Base-by-base conservation (phyloP, 1,140 invertebrate species). In the Rhizoglyphus robini region DNA sequence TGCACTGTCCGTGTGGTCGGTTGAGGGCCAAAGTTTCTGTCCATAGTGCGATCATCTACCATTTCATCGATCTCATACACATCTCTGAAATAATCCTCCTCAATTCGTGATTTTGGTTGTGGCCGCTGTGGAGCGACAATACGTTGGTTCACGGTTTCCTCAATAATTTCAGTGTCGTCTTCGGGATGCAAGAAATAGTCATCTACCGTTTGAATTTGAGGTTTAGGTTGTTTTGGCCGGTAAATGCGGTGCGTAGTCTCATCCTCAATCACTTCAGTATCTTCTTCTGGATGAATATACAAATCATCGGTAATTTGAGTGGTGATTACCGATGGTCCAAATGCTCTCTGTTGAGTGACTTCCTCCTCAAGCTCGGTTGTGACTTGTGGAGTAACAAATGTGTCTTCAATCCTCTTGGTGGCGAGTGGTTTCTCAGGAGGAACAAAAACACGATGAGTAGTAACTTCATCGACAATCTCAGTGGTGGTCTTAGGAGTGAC, bases 61-160 rank as follows among this genome's bases (percentile, higher is more conserved):
- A 64, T 29, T 32, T 60, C 58, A 57, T 68, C 67, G 58, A 66
- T 54, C 31, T 46, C 38, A 27, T 68, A 46, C 25, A 38, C 2
- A 31, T 67, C 54, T 11, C n/a, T 27, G 25, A 67, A 34, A 49
- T 68, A 58, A 31, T 57, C 36, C 89, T 73, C 92, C 88, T 0
- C 90, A 87, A 3, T 87, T 82, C 73, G 91, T 88, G 0, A 85
- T 86, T 85, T 88, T 46, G 89, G 84, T 71, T 88, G 87, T 3
- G 57, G 67, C 38, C 31, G 30, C 8, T 49, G 65, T 31, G 46
- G 25, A 36, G 29, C 58, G 5, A 23, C 5, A n/a, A 48, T 36
- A 34, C 57, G 25, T n/a, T 65, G 34, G 30, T 51, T 30, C 23
- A 13, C 57, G 11, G 25, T 31, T 1, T 63, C 58, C 34, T 68